Base-by-base conservation (phyloP, 2,888 invertebrate species). In the Dryocosmus kuriphilus region DNA sequence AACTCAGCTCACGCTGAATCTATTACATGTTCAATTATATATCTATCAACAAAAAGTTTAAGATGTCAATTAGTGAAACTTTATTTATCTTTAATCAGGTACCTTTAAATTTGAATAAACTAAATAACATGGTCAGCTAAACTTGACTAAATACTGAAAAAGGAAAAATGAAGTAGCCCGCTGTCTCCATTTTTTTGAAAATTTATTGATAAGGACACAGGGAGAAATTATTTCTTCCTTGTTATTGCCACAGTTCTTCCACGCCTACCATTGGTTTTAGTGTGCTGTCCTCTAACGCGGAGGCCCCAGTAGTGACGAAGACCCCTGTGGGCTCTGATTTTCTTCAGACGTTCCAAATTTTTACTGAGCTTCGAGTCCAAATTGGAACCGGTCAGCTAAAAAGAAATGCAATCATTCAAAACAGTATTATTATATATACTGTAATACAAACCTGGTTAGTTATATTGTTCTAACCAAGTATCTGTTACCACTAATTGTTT, bases 161-260 rank as follows among this genome's bases (percentile, higher is more conserved):
- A 24, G 57, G 24, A 57, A 57, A 24, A 57, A 57, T 14, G 11
- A 24, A 57, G 57, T 4, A 57, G 57, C 1, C 24, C 14, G 27
- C 14, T 46, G 61, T 76, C 57, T 67, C 75, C n/a, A 41, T 74
- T 81, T 81, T n/a, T 81, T 80, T 79, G 65, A 79, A 78, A 81
- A 81, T 55, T 71, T 32, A 71, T 71, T 71, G 51, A 32, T 51
- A 27, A 24, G 14, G 57, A 57, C 19, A 71, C 11, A 71, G n/a
- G 51, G 30, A n/a, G 1, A 92, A 88, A 93, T 96, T 97, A 97
- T 96, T 99, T 99, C 98, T 99, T 99, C 95, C 99, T 99, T 91
- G 99, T 99, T 89, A 99, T 99, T 97, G 99, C 99, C 89, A 99
- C 99, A 93, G 99, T 99, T 93, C 99, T 96, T 93, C 99, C 99